Evolutionary conservation across 2,888 invertebrate species (phyloP).

Genomic region (Dryocosmus kuriphilus): DNA sequence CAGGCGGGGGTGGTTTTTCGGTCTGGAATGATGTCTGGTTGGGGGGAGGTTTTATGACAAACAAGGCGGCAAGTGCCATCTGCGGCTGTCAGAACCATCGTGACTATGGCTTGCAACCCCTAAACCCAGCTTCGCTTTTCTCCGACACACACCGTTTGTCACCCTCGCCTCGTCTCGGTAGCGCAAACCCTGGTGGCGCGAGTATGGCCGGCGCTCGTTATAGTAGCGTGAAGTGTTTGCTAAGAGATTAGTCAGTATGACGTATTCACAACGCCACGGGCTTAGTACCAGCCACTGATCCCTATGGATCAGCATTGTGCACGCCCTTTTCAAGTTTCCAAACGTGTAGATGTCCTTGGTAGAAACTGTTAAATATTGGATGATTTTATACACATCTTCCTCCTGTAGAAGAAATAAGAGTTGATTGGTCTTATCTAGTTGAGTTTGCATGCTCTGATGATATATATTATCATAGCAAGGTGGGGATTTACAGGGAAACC

Average conservation of each 20-base stretch:
- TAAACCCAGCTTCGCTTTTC: constrained; percentile 6
- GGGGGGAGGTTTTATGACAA: constrained; percentile 60
- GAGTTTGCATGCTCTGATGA: background rate
- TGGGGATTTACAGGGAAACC: too few relatives aligned
- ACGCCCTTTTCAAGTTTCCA: constrained; percentile 31
- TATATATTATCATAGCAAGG: background rate
- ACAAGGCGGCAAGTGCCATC: constrained; percentile 68
- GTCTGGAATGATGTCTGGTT: background rate
- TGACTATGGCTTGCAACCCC: constrained; percentile 33
- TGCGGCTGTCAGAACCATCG: constrained; percentile 63
- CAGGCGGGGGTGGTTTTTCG: constrained; percentile 4
- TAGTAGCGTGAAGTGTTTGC: constrained; percentile 53
- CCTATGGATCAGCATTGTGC: constrained; percentile 51
- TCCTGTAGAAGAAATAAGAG: background rate
- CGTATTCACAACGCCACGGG: constrained; percentile 49
- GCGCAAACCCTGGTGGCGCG: constrained; percentile 36
- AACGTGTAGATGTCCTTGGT: background rate
- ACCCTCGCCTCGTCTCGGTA: constrained; percentile 44
- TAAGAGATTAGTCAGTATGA: constrained; percentile 55
- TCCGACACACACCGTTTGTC: constrained; percentile 48
- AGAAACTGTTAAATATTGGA: background rate
- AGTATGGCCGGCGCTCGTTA: constrained; percentile 54
- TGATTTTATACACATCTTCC: background rate
- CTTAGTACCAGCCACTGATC: constrained; percentile 50
- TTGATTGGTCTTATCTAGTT: background rate